phyloP scores from a whole-genome alignment of 2,797 vertebrate genomes.

The Chelon auratus region DNA sequence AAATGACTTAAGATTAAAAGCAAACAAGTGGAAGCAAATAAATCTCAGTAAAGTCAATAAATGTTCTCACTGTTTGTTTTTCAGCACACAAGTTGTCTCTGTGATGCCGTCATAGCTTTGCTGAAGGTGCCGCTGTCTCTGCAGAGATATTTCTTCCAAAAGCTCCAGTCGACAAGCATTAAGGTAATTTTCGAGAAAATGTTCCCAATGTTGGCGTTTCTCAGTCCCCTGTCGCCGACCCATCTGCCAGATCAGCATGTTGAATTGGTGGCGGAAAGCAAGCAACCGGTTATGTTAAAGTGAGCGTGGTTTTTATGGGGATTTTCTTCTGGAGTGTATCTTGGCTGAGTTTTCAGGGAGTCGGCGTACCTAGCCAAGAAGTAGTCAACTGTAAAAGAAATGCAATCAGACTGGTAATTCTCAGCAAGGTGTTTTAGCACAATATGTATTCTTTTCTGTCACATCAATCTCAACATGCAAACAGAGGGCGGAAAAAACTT shows the following conservation, averaged over 20 bases:
- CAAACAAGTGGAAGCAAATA: neutral
- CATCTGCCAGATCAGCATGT: too few relatives aligned
- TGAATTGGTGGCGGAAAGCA: too few relatives aligned
- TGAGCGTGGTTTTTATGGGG: conserved; percentile 1
- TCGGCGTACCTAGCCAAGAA: conserved; percentile 3
- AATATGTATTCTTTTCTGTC: neutral
- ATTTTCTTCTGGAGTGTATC: conserved; percentile 11
- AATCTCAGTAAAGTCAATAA: neutral
- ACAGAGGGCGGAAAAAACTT: neutral
- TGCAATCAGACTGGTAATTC: neutral
- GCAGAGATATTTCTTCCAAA: conserved; percentile 99
- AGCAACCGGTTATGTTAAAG: neutral
- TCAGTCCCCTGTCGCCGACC: too few relatives aligned
- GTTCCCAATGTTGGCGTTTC: too few relatives aligned
- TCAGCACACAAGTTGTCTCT: conserved; percentile 96
- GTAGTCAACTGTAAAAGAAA: neutral
- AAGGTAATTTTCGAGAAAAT: conserved; percentile 82
- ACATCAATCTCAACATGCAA: too few relatives aligned
- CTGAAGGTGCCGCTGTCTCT: conserved; percentile 97
- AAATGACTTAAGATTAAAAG: neutral
- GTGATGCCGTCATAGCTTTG: conserved; percentile 94
- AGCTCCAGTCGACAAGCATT: conserved; percentile 98
- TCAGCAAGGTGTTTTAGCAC: neutral
- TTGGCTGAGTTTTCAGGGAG: conserved; percentile 7
- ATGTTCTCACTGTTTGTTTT: conserved; percentile 40